These are phyloP conservation scores for Apodemia zela DNA, from an alignment of 2,888 invertebrate genomes.

Conservation along the genomic window DNA sequence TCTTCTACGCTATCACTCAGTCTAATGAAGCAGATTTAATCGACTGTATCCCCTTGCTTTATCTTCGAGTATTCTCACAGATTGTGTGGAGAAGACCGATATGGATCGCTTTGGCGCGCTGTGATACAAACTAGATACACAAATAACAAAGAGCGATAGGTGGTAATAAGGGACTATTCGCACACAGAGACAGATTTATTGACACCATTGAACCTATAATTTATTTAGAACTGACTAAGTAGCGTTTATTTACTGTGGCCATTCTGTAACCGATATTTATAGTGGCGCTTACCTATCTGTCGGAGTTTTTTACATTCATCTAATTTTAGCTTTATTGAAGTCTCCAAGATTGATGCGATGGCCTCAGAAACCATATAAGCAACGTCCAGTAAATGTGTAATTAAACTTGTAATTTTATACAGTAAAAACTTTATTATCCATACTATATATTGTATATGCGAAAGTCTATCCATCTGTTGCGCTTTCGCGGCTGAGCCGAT, in stretches of 20 bases:
- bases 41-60: constrained; percentile 51
- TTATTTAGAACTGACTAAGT: constrained; percentile 35
- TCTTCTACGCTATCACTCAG: constrained; percentile 29
- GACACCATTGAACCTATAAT: constrained; percentile 33
- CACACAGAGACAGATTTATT: constrained; percentile 35
- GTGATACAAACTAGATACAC: constrained; percentile 26
- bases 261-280: constrained; percentile 33
- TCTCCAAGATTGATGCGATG: neutral
- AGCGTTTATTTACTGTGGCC: constrained; percentile 32
- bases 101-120: constrained; percentile 42
- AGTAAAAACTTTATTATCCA: too few relatives aligned
- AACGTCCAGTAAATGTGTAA: too few relatives aligned
- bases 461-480: too few relatives aligned
- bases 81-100: constrained; percentile 50
- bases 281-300: constrained; percentile 29
- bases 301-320: neutral
- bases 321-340: constrained; percentile 2
- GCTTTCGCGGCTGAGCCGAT: too few relatives aligned
- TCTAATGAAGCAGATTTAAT: constrained; percentile 67
- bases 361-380: neutral
- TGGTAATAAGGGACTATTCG: constrained; percentile 31
- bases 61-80: constrained; percentile 60
- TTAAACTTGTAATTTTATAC: too few relatives aligned
- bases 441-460: too few relatives aligned
- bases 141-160: constrained; percentile 33